A percentile compares a stretch with the other conserved stretches of the same genome.
Conservation (phyloP, 2,888 invertebrate species). For the Vesta saturnalis region DNA sequence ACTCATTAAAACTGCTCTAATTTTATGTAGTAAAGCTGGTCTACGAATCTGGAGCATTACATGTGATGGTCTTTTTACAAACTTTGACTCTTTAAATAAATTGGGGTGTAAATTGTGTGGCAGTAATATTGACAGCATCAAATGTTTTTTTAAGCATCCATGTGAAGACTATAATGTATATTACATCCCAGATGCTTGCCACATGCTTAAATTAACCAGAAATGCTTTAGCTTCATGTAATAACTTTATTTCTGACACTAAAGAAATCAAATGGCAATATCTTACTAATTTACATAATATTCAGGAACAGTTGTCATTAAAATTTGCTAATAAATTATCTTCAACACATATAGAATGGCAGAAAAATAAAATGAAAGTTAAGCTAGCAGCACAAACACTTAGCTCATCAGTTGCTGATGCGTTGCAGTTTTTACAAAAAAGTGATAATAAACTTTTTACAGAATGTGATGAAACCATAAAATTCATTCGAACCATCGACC, state of each 20-base stretch:
- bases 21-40: constrained; percentile 12
- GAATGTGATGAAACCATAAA: background rate
- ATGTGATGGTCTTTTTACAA: constrained; percentile 22
- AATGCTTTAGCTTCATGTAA: constrained; percentile 26
- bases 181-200: constrained; percentile 33
- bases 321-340: constrained; percentile 12
- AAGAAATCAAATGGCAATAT: constrained; percentile 15
- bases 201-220: constrained; percentile 26
- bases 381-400: constrained; percentile 1
- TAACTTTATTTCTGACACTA: constrained; percentile 15
- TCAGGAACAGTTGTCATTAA: background rate
- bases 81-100: constrained; percentile 19
- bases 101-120: constrained; percentile 16
- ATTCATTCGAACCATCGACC: background rate
- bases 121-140: constrained; percentile 9
- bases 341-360: background rate
- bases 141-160: constrained; percentile 27
- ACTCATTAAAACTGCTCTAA: constrained; percentile 18
- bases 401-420: background rate
- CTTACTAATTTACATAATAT: background rate
- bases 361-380: background rate
- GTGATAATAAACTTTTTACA: background rate
- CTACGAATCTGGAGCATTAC: constrained; percentile 26
- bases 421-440: background rate
- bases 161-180: constrained; percentile 19